A percentile compares a stretch with the other conserved stretches of the same genome.
These are phyloP conservation scores for Grus americana DNA, from an alignment of 2,113 vertebrate genomes.

Conservation along the genomic window DNA sequence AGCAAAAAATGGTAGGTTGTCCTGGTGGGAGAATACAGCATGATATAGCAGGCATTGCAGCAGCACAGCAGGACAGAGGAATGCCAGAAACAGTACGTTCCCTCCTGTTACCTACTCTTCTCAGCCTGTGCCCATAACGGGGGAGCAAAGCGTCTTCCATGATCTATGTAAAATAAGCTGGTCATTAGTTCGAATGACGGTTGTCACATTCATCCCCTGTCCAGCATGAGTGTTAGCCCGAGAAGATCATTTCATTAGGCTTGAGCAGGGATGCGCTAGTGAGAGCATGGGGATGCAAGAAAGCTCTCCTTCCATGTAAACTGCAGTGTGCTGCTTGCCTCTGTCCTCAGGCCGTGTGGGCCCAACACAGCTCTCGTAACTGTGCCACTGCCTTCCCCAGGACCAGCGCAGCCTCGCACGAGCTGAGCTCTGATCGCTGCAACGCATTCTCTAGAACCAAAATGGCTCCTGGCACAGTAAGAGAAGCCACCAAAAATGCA, in stretches of 20 bases:
- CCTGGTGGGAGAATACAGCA: neutral
- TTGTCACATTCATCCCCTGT: neutral
- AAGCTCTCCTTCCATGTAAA: neutral
- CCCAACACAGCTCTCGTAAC: neutral
- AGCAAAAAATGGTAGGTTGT: neutral
- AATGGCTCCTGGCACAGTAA: neutral
- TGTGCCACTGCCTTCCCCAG: neutral
- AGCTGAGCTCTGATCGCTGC: neutral
- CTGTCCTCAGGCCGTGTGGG: neutral
- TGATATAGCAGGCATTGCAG: neutral
- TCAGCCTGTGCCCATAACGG: neutral
- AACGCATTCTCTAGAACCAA: neutral
- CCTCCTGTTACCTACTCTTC: neutral
- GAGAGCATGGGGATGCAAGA: neutral
- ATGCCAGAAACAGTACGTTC: neutral
- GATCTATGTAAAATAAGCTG: neutral
- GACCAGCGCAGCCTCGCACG: fast-evolving
- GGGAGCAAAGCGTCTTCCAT: neutral
- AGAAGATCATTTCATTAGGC: neutral
- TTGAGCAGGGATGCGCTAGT: neutral
- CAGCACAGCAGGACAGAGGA: neutral
- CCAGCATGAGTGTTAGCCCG: neutral
- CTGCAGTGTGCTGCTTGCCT: neutral
- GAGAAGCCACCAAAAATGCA: neutral
- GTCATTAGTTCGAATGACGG: neutral